Base-by-base conservation (phyloP, 1,140 invertebrate genomes). In the Hydropsyche tenuis region DNA sequence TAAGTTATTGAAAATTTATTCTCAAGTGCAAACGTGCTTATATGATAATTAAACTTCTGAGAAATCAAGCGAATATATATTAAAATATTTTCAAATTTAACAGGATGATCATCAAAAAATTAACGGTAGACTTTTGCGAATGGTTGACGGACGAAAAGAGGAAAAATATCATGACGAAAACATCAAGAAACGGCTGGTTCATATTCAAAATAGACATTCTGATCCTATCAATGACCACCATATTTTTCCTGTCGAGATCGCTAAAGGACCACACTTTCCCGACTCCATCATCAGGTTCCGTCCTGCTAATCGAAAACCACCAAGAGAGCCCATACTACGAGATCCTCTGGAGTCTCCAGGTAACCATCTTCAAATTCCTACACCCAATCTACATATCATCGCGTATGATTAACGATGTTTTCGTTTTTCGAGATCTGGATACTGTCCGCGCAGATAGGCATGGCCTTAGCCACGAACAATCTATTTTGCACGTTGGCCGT, bases 401-500 rank as follows among this genome's bases (percentile, higher is more conserved):
- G 16, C 12, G 2, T 14, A 43, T 43, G 37, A 12, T 5, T 43
- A n/a, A 12, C 12, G 37, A 43, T 43, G 5, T 43, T 43, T 30
- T 63, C 30, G 9, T 27, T 64, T 75, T 69, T 27, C 56, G 9
- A 72, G 75, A 74, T 74, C 37, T 77, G 75, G 75, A 77, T 77
- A 0, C 20, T 77, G 25, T 11, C 30, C 0, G 65, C 72, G 16
- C 75, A 77, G 42, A 74, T 77, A 48, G 30, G 68, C 0, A 56
- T 74, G 65, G 73, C 76, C 14, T 69, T 77, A 20, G 48, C 46
- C 42, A 74, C 43, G 16, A 74, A 74, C 22, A 77, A 73, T 20
- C 6, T 77, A 45, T 77, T 77, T 18, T 77, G 73, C 56, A 45
- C 73, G 20, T 45, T 77, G 7, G 69, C 73, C 9, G 76, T 77